Evolutionary conservation across 2,113 vertebrate species (phyloP).

Genomic region (Tyrannus savana): DNA sequence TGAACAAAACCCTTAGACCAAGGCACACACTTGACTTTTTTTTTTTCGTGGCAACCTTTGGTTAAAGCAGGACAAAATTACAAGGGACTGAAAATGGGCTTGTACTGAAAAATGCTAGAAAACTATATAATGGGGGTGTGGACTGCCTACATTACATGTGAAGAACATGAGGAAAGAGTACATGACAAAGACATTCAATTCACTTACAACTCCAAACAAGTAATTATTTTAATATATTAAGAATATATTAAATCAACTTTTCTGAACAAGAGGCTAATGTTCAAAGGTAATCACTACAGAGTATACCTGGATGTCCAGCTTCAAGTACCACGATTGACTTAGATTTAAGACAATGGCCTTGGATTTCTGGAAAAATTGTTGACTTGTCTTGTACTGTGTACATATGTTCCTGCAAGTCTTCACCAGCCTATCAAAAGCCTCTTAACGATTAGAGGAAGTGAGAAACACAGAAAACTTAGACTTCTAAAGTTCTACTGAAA

Average conservation of each 20-base stretch:
- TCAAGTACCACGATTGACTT: not conserved
- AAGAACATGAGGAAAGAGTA: not conserved
- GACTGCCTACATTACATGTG: not conserved
- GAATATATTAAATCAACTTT: not conserved
- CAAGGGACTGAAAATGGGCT: not conserved
- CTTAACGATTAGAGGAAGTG: not conserved
- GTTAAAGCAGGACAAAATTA: not conserved
- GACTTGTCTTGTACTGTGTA: not conserved
- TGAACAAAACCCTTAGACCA: not conserved
- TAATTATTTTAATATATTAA: not conserved
- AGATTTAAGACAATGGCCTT: not conserved
- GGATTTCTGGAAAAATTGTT: not conserved
- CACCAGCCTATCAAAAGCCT: not conserved
- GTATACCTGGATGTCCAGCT: not conserved
- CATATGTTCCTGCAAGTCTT: not conserved
- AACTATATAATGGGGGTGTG: not conserved
- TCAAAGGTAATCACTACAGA: not conserved
- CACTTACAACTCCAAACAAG: accelerated
- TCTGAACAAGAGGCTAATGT: not conserved
- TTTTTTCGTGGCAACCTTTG: not conserved
- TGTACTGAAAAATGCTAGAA: not conserved
- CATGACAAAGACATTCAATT: not conserved
- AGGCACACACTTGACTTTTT: not conserved
- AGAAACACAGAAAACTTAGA: not conserved
- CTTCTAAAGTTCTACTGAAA: not conserved